Percentiles rank a stretch among this genome's conserved stretches.
These are phyloP conservation scores for Athalia rosae DNA, from an alignment of 2,888 invertebrate species.

Conservation along the genomic window DNA sequence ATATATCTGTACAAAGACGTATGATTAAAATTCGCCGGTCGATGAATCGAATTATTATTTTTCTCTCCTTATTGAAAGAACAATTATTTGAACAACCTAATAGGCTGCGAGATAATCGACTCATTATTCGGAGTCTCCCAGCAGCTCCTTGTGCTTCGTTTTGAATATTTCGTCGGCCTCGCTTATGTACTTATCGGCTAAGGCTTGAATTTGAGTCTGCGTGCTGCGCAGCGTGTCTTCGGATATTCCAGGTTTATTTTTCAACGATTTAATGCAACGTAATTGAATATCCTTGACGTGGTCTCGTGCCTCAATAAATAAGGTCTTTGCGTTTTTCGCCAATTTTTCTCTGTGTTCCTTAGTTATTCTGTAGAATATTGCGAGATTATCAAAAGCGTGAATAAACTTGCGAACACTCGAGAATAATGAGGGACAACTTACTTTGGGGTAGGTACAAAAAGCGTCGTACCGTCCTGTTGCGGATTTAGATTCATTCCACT, in stretches of 20 bases:
- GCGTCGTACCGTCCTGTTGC: constrained; percentile 94
- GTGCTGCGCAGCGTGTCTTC: constrained; percentile 82
- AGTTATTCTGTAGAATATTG: constrained; percentile 80
- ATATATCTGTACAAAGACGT: too few relatives aligned
- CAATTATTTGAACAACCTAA: background rate
- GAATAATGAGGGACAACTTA: constrained; percentile 70
- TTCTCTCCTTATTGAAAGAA: background rate
- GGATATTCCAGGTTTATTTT: constrained; percentile 82
- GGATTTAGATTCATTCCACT: constrained; percentile 95
- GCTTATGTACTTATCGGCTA: constrained; percentile 81
- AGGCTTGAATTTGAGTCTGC: constrained; percentile 81
- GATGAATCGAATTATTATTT: too few relatives aligned
- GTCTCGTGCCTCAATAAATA: constrained; percentile 88
- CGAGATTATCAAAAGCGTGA: background rate
- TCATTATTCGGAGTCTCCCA: constrained; percentile 72
- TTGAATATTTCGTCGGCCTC: constrained; percentile 81
- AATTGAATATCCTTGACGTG: constrained; percentile 85
- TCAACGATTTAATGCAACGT: constrained; percentile 82
- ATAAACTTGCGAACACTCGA: constrained; percentile 22
- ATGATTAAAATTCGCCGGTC: too few relatives aligned
- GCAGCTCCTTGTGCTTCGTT: constrained; percentile 85
- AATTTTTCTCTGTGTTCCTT: constrained; percentile 93
- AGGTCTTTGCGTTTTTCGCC: constrained; percentile 89
- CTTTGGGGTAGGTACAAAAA: constrained; percentile 93
- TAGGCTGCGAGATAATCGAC: background rate